Conservation (phyloP, 2,888 invertebrate species). For the Lysandra coridon region DNA sequence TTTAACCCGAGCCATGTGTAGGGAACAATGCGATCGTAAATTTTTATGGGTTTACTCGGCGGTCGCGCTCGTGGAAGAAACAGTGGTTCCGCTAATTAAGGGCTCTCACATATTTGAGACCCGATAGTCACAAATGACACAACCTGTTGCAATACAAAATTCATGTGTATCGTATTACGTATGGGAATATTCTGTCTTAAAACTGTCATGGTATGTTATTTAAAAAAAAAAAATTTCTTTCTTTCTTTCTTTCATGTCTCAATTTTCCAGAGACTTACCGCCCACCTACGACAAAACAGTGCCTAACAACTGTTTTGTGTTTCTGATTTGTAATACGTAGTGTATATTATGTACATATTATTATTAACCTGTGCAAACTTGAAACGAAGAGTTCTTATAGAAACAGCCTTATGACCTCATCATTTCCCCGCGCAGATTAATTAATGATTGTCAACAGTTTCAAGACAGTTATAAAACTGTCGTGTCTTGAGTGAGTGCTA, state of each 20-base stretch:
- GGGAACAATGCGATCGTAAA: conserved; percentile 50
- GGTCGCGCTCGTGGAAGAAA: conserved; percentile 37
- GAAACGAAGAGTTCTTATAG: background rate
- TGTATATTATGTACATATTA: background rate
- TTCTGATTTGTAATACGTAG: too few relatives aligned
- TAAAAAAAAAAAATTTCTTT: too few relatives aligned
- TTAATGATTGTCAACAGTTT: background rate
- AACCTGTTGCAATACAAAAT: background rate
- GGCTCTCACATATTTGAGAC: too few relatives aligned
- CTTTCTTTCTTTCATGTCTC: too few relatives aligned
- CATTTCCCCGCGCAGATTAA: too few relatives aligned
- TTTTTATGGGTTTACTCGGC: conserved; percentile 45
- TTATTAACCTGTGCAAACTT: background rate
- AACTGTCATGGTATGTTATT: background rate
- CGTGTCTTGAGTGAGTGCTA: background rate
- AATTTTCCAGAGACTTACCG: too few relatives aligned
- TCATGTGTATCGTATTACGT: too few relatives aligned
- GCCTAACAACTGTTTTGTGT: too few relatives aligned
- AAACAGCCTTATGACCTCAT: background rate
- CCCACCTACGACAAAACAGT: too few relatives aligned
- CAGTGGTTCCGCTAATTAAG: conserved; percentile 37
- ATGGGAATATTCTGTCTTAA: too few relatives aligned
- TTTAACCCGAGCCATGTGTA: conserved; percentile 36
- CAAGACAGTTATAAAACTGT: background rate
- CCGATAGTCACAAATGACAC: background rate